Conservation (phyloP, 2,113 vertebrate genomes). For the Rhinoptilus africanus region DNA sequence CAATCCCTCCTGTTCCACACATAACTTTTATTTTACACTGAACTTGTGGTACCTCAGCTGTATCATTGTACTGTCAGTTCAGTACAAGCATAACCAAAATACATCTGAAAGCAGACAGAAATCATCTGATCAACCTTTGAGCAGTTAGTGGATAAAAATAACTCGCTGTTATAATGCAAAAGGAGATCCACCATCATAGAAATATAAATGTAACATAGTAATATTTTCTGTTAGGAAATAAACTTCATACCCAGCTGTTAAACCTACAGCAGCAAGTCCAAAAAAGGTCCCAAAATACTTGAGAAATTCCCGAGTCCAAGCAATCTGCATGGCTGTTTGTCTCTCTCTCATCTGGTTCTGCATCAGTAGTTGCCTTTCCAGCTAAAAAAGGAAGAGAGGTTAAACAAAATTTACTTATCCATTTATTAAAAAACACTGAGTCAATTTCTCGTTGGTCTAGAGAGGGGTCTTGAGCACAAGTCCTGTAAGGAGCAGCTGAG, state of each 20-base stretch:
- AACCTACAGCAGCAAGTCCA: slow-evolving; percentile 70
- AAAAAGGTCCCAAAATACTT: slow-evolving; percentile 87
- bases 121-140: not conserved
- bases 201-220: not conserved
- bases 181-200: not conserved
- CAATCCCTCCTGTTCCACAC: not conserved
- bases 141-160: not conserved
- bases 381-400: slow-evolving; percentile 61
- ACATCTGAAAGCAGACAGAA: not conserved
- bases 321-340: slow-evolving; percentile 88
- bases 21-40: not conserved
- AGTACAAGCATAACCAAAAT: not conserved
- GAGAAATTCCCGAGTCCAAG: slow-evolving; percentile 86
- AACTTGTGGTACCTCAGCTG: not conserved
- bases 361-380: slow-evolving; percentile 89
- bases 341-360: slow-evolving; percentile 91
- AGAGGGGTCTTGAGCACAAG: not conserved
- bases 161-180: not conserved
- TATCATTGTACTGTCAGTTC: not conserved
- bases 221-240: not conserved
- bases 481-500: not conserved
- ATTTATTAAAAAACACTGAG: not conserved
- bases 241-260: slow-evolving; percentile 76
- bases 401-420: not conserved
- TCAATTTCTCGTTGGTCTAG: not conserved